Conservation (phyloP, 2,113 vertebrate species). For the Amia ocellicauda region DNA sequence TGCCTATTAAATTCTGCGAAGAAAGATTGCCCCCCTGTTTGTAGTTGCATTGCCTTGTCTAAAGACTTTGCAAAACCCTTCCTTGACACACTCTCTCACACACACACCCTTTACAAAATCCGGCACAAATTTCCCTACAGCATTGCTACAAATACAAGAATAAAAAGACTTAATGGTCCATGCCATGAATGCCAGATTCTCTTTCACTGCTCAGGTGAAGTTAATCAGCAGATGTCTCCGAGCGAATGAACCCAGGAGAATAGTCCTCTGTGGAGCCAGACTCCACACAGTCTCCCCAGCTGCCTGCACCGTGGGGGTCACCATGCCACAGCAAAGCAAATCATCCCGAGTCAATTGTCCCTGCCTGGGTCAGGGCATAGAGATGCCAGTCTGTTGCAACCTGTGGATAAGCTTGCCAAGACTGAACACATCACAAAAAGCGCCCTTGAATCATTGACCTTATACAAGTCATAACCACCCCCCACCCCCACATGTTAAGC, state of each 20-base stretch:
- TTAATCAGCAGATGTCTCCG: constrained; percentile 34
- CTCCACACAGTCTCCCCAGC: constrained; percentile 14
- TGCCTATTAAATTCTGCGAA: too few species aligned
- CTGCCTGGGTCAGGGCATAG: constrained; percentile 32
- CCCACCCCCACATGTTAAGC: not conserved
- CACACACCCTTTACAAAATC: too few species aligned
- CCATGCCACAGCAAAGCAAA: constrained; percentile 7
- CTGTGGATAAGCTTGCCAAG: constrained; percentile 26
- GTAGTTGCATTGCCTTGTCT: too few species aligned
- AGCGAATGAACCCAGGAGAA: not conserved
- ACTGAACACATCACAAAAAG: constrained; percentile 8
- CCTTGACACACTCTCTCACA: too few species aligned
- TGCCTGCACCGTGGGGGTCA: constrained; percentile 9
- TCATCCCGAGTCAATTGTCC: constrained; percentile 35
- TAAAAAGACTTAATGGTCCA: constrained; percentile 8
- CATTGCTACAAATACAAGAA: not conserved
- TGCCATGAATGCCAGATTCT: constrained; percentile 8
- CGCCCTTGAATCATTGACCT: constrained; percentile 12
- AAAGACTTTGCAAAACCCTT: too few species aligned
- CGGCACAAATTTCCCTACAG: too few species aligned
- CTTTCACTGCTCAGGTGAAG: constrained; percentile 25
- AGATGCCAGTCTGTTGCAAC: constrained; percentile 50
- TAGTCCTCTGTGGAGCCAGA: not conserved
- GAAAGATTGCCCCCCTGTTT: too few species aligned
- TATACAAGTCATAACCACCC: too few species aligned